Conservation (phyloP, 2,888 invertebrate genomes). For the Subacronicta megacephala region DNA sequence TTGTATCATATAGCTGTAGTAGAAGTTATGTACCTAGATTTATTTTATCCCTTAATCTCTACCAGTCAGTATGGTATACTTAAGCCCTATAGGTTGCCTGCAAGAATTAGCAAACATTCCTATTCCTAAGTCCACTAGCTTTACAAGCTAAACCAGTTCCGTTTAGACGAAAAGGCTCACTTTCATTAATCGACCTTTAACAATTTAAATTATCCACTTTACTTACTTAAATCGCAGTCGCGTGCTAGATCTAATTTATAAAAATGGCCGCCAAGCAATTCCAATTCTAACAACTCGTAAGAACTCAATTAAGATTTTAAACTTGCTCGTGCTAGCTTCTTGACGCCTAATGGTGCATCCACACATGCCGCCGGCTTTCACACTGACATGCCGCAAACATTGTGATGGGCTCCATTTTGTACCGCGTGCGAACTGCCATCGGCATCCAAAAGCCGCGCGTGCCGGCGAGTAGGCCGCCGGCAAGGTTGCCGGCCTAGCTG, state of each 20-base stretch:
- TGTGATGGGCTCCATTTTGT: no score
- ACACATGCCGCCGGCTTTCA: no score
- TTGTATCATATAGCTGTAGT: no score
- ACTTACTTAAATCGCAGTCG: constrained; percentile 65
- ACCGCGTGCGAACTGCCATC: no score
- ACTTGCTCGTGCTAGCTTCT: constrained; percentile 49
- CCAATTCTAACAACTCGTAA: constrained; percentile 82
- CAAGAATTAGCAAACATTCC: constrained; percentile 28
- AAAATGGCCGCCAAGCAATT: constrained; percentile 75
- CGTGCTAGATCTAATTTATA: constrained; percentile 86
- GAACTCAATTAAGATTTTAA: constrained; percentile 85
- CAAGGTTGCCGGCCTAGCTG: no score
- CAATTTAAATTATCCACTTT: constrained; percentile 63
- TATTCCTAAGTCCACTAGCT: constrained; percentile 27
- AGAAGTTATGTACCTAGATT: no score
- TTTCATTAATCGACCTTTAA: constrained; percentile 60
- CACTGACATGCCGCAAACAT: no score
- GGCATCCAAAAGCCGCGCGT: no score
- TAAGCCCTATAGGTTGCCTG: neutral
- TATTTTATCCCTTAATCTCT: no score
- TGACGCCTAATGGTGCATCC: no score
- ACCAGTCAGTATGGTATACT: neutral
- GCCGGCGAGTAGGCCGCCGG: no score
- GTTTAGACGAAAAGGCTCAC: constrained; percentile 46
- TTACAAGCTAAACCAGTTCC: constrained; percentile 39